Base-by-base conservation (phyloP, 2,113 vertebrate genomes). In the Promerops cafer region DNA sequence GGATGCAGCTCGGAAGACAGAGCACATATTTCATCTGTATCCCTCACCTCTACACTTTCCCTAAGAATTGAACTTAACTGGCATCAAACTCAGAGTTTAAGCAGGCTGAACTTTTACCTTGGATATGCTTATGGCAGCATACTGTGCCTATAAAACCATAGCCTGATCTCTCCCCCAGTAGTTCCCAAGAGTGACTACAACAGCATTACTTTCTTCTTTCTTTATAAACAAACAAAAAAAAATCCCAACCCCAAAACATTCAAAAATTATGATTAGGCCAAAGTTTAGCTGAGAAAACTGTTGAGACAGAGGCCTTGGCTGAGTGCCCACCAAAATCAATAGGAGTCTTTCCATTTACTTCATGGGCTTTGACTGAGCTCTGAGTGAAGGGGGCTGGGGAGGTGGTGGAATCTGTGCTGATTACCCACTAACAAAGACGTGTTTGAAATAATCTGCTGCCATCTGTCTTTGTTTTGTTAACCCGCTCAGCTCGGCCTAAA, bases 401-500 rank as follows among this genome's bases (percentile, higher is more conserved):
- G 37, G 39, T 21, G 47, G 23, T 35, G 39, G 70, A 56, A 82
- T 87, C 76, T 61, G 53, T 77, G 83, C 76, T 71, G 61, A 96
- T 89, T 84, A 83, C 65, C 77, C 53, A 42, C 45, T 42, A 53
- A 95, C 89, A 92, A 93, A 96, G 72, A 90, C 10, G 10, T 61
- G 82, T 95, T 89, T 86, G 53, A 87, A 87, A 83, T 95, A 96
- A 96, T 82, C 90, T 94, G 61, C 60, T 92, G 75, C 96, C 93
- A 93, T 96, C 90, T 96, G 94, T 87, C 92, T 92, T 93, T 96
- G 61, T 92, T 96, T 97, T 89, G 52, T 44, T 94, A 92, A 93
- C 76, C 76, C 72, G 11, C 40, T 83, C 63, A 42, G 65, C n/a
- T 81, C 92, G 60, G 37, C 21, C 76, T 92, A 35, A 90, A 72